Evolutionary conservation across 2,888 invertebrate genomes (phyloP).

Genomic region (Tetragnatha montana): DNA sequence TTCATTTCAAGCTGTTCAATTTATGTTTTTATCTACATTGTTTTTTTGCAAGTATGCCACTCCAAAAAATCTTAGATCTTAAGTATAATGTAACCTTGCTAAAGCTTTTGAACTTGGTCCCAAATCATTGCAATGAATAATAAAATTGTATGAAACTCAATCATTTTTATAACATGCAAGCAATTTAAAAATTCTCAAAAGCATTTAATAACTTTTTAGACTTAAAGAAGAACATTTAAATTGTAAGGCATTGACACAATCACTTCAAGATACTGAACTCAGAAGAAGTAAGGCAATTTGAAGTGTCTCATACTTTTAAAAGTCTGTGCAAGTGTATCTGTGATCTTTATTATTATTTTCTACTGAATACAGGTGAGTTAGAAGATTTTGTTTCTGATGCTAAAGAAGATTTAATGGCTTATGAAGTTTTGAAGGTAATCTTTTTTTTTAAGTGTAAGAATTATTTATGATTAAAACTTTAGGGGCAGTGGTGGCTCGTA

Average conservation of each 20-base stretch:
- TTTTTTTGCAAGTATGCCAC: too few relatives aligned
- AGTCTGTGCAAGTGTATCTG: not conserved
- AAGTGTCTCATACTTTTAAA: not conserved
- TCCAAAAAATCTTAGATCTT: too few relatives aligned
- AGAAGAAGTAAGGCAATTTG: conserved; percentile 8
- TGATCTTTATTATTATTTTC: not conserved
- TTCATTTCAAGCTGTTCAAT: too few relatives aligned
- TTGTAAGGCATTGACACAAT: not conserved
- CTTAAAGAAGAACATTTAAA: conserved; percentile 10
- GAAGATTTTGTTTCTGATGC: conserved; percentile 18
- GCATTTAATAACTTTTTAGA: conserved; percentile 4
- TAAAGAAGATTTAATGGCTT: conserved; percentile 10
- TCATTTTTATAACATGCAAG: not conserved
- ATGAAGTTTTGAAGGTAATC: conserved; percentile 25
- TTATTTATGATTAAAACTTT: too few relatives aligned
- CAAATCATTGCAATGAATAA: too few relatives aligned
- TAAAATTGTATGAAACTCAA: not conserved
- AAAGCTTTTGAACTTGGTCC: too few relatives aligned
- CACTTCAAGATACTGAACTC: not conserved
- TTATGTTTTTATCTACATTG: too few relatives aligned
- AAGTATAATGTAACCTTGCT: too few relatives aligned
- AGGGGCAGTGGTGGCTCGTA: too few relatives aligned
- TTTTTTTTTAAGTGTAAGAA: not conserved
- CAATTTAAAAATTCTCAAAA: not conserved
- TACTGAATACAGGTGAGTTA: conserved; percentile 20